Conservation (phyloP, 1,140 invertebrate genomes). For the Drosophila guanche region DNA sequence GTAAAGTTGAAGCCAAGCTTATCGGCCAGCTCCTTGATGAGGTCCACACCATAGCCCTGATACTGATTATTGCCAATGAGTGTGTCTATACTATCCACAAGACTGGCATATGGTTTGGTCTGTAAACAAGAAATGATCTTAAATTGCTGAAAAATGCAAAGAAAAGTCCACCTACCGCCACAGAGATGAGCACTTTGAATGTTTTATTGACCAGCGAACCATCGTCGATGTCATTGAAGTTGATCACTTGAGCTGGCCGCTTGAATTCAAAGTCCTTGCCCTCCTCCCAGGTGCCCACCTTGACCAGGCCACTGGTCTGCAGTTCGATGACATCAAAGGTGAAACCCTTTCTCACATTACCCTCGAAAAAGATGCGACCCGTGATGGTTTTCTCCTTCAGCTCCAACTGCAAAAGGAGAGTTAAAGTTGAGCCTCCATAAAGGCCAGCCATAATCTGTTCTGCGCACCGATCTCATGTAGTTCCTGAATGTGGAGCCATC, state of each 20-base stretch:
- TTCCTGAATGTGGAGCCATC: conserved; percentile 91
- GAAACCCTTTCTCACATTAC: conserved; percentile 91
- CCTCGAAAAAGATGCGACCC: conserved; percentile 92
- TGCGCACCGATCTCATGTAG: conserved; percentile 86
- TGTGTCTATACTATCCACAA: conserved; percentile 88
- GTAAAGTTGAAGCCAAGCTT: conserved; percentile 94
- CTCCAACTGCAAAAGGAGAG: conserved; percentile 51
- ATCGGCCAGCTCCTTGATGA: conserved; percentile 90
- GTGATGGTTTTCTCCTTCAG: conserved; percentile 86
- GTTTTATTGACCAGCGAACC: conserved; percentile 90
- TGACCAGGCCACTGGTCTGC: conserved; percentile 86
- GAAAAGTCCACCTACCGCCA: conserved; percentile 85
- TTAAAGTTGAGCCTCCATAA: neutral
- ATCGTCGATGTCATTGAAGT: conserved; percentile 79
- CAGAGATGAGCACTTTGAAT: conserved; percentile 92
- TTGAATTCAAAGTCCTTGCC: conserved; percentile 73
- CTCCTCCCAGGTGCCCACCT: conserved; percentile 90
- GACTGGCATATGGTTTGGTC: conserved; percentile 93
- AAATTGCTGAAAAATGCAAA: neutral
- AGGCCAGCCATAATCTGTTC: neutral
- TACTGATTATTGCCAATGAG: conserved; percentile 91
- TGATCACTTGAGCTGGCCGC: conserved; percentile 43
- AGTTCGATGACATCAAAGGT: conserved; percentile 91
- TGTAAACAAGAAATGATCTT: conserved; percentile 61
- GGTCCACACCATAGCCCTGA: conserved; percentile 91